Conservation (phyloP, 2,888 invertebrate genomes). For the Buathra laborator region DNA sequence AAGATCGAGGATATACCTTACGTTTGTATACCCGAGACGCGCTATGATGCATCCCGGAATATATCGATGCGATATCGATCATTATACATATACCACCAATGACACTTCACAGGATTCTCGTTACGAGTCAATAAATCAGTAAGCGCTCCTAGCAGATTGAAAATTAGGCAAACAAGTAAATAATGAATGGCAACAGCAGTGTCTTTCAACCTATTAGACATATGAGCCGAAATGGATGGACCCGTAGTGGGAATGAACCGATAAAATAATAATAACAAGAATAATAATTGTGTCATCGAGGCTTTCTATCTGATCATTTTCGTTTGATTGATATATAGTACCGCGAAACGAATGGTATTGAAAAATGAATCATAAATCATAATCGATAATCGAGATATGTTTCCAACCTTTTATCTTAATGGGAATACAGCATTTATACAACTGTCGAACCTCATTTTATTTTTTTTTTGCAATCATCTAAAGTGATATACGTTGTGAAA, state of each 20-base stretch:
- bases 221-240: neutral
- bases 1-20: constrained; percentile 36
- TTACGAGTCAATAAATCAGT: neutral
- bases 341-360: neutral
- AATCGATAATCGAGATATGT: neutral
- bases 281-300: neutral
- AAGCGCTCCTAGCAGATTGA: neutral
- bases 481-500: too few species aligned
- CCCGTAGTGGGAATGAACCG: neutral
- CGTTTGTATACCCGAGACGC: constrained; percentile 32
- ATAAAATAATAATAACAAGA: neutral
- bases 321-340: neutral
- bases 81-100: neutral
- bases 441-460: too few species aligned
- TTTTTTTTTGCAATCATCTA: too few species aligned
- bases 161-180: neutral
- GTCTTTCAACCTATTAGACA: neutral
- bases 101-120: neutral
- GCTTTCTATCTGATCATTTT: neutral
- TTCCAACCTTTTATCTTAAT: too few species aligned
- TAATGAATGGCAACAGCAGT: neutral
- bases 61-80: neutral
- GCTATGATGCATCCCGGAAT: neutral
- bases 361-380: neutral
- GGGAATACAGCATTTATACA: too few species aligned